phyloP scores from a whole-genome alignment of 1,140 invertebrate species.

The Drosophila kohkoa region DNA sequence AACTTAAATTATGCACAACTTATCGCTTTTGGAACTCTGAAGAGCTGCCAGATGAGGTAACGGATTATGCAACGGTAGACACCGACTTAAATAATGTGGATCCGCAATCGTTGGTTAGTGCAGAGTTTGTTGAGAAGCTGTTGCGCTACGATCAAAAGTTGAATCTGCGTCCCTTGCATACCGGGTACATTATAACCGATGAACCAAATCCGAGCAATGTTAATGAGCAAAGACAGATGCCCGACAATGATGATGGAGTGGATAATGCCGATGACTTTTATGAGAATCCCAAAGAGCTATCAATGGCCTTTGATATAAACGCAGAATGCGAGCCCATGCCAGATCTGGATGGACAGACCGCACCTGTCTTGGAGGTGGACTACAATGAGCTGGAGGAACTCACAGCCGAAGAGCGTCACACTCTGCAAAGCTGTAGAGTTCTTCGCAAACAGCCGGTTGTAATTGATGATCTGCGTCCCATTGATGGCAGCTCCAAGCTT shows the following conservation, averaged over 20 bases:
- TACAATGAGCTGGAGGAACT: constrained; percentile 72
- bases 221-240: constrained; percentile 24
- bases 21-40: constrained; percentile 70
- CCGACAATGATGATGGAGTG: constrained; percentile 32
- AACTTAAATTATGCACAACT: constrained; percentile 67
- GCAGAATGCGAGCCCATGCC: constrained; percentile 80
- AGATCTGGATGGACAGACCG: constrained; percentile 40
- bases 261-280: constrained; percentile 53
- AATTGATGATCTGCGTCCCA: constrained; percentile 78
- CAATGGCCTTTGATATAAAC: constrained; percentile 81
- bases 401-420: constrained; percentile 71
- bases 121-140: constrained; percentile 57
- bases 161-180: constrained; percentile 66
- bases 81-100: background rate
- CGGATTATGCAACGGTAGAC: constrained; percentile 45
- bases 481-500: constrained; percentile 70
- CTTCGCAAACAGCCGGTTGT: constrained; percentile 67
- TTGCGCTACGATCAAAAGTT: constrained; percentile 43
- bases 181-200: constrained; percentile 78
- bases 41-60: constrained; percentile 25
- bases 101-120: constrained; percentile 24
- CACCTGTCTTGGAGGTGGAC: constrained; percentile 60
- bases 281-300: constrained; percentile 62
- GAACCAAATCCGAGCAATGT: constrained; percentile 62
- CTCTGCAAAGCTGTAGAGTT: constrained; percentile 69